phyloP scores from a whole-genome alignment of 2,888 invertebrate species.

The Pimpla rufipes region DNA sequence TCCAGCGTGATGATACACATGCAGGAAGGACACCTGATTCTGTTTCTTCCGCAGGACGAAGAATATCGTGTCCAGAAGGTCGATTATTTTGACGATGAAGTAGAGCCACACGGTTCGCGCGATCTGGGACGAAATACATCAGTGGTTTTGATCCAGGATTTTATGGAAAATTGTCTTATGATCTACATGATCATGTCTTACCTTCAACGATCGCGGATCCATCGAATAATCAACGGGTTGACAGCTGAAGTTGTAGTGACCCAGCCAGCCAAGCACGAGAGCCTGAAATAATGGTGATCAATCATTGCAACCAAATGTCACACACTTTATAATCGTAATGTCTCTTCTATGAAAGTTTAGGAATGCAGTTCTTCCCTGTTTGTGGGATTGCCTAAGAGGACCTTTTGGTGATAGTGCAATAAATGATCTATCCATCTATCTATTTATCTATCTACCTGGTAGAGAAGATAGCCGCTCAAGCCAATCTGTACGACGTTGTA shows the following conservation, averaged over 20 bases:
- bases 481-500: constrained; percentile 91
- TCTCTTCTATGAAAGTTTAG: neutral
- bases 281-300: constrained; percentile 71
- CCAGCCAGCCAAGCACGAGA: constrained; percentile 75
- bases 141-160: neutral
- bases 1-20: constrained; percentile 94
- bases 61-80: constrained; percentile 93
- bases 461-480: constrained; percentile 87
- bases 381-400: too few relatives aligned
- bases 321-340: too few relatives aligned
- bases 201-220: constrained; percentile 88
- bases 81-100: constrained; percentile 90
- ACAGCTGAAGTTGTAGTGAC: constrained; percentile 89
- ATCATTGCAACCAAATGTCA: neutral
- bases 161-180: constrained; percentile 75
- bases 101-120: constrained; percentile 89
- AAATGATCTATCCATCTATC: too few relatives aligned
- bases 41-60: constrained; percentile 94
- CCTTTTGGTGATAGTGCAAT: too few relatives aligned
- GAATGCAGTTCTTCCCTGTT: too few relatives aligned
- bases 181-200: too few relatives aligned
- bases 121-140: constrained; percentile 78
- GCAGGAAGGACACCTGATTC: constrained; percentile 93
- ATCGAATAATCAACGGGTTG: constrained; percentile 90
- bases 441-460: constrained; percentile 83